Conservation (phyloP, 2,888 invertebrate genomes). For the Panzeria rudis region DNA sequence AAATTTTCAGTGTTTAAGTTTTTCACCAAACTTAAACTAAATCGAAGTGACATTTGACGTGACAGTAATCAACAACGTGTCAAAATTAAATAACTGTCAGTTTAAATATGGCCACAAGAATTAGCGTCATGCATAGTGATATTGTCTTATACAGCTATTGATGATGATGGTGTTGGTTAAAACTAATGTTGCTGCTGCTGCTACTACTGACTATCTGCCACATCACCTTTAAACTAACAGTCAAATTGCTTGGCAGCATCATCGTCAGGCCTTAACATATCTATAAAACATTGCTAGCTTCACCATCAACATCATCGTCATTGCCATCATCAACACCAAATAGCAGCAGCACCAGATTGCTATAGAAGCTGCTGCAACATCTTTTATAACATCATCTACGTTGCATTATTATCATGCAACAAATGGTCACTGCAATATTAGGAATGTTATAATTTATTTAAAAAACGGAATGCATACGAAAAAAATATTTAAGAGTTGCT, state of each 20-base stretch:
- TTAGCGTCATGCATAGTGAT: conserved; percentile 74
- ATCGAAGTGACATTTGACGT: conserved; percentile 75
- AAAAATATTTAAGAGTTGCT: conserved; percentile 19
- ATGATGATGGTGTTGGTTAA: neutral
- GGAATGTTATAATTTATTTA: conserved; percentile 73
- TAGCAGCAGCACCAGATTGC: conserved; percentile 1
- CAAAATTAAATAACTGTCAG: conserved; percentile 77
- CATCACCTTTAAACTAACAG: conserved; percentile 4
- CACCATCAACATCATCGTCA: conserved; percentile 2
- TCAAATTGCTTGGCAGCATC: conserved; percentile 37
- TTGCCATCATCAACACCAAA: conserved; percentile 27
- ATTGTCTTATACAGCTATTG: conserved; percentile 55
- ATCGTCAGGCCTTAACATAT: conserved; percentile 31
- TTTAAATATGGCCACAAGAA: conserved; percentile 76
- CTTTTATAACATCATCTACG: conserved; percentile 50
- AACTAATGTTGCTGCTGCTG: conserved; percentile 13
- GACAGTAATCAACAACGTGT: conserved; percentile 77
- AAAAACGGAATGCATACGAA: conserved; percentile 55
- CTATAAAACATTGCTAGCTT: conserved; percentile 33
- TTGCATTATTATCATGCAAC: conserved; percentile 56
- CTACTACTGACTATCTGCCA: conserved; percentile 5
- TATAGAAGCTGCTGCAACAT: conserved; percentile 46
- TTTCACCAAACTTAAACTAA: conserved; percentile 70
- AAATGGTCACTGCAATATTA: conserved; percentile 65
- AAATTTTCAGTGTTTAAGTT: conserved; percentile 45